Evolutionary conservation across 2,797 vertebrate species (phyloP).

Genomic region (Enoplosus armatus): DNA sequence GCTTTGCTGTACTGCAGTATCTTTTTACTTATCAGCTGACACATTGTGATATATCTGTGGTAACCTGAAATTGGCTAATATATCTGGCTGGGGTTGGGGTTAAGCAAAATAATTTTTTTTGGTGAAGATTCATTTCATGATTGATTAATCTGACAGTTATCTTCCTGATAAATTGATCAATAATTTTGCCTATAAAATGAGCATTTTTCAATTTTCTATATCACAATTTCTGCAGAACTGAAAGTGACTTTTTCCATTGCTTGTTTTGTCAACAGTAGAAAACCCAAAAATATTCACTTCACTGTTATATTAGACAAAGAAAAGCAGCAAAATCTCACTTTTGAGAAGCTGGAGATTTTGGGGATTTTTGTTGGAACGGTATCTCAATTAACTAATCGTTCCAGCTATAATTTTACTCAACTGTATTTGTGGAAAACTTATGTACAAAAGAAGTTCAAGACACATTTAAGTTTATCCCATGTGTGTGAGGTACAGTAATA

Average conservation of each 20-base stretch:
- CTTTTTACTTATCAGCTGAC: background rate
- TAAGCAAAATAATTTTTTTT: background rate
- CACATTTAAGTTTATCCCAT: background rate
- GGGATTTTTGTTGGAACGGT: background rate
- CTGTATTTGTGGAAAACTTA: background rate
- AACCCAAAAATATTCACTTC: background rate
- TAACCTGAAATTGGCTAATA: background rate
- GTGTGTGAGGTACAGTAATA: background rate
- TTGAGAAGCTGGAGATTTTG: background rate
- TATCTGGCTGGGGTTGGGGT: background rate
- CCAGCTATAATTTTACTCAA: background rate
- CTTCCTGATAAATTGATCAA: background rate
- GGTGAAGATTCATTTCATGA: background rate
- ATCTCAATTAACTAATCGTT: background rate
- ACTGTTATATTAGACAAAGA: background rate
- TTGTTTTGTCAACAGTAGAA: background rate
- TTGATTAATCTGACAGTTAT: background rate
- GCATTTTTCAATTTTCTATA: too few species aligned
- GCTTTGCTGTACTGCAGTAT: background rate
- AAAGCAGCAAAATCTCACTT: background rate
- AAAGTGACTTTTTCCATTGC: background rate
- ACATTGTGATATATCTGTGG: background rate
- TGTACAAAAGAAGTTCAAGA: background rate
- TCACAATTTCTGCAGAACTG: background rate
- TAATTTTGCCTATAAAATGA: background rate